A percentile compares a stretch with the other conserved stretches of the same genome.
phyloP scores from a whole-genome alignment of 2,113 vertebrate genomes.

The Parus major region DNA sequence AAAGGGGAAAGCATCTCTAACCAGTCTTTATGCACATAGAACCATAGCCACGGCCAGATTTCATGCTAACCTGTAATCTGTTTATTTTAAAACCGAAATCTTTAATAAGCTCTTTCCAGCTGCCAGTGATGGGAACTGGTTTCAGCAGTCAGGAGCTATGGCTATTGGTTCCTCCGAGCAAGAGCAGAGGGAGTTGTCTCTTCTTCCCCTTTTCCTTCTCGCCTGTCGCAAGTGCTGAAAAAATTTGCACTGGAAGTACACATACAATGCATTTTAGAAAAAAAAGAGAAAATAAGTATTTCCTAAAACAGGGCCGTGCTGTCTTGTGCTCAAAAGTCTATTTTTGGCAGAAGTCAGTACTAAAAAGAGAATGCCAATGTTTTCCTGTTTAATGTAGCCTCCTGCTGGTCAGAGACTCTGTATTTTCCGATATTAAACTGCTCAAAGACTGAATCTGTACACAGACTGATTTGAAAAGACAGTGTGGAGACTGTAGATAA shows the following conservation, averaged over 20 bases:
- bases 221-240: slow-evolving; percentile 53
- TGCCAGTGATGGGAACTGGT: slow-evolving; percentile 41
- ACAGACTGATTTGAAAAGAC: slow-evolving; percentile 48
- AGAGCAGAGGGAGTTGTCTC: neutral
- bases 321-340: slow-evolving; percentile 63
- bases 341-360: slow-evolving; percentile 68
- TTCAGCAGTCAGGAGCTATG: slow-evolving; percentile 38
- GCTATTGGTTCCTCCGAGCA: slow-evolving; percentile 60
- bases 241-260: slow-evolving; percentile 65
- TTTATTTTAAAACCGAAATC: slow-evolving; percentile 54
- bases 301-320: slow-evolving; percentile 59
- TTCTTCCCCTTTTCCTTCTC: neutral
- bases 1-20: slow-evolving; percentile 70
- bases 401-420: slow-evolving; percentile 70
- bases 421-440: slow-evolving; percentile 39
- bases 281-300: slow-evolving; percentile 3
- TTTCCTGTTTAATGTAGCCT: slow-evolving; percentile 65
- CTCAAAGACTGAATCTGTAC: slow-evolving; percentile 62
- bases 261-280: slow-evolving; percentile 13
- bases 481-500: slow-evolving; percentile 70
- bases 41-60: slow-evolving; percentile 69
- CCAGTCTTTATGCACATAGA: slow-evolving; percentile 49
- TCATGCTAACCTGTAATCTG: slow-evolving; percentile 68
- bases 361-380: slow-evolving; percentile 54
- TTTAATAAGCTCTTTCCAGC: slow-evolving; percentile 57